These are phyloP conservation scores for Archivesica marissinica DNA, from an alignment of 1,140 invertebrate species.

Conservation along the genomic window DNA sequence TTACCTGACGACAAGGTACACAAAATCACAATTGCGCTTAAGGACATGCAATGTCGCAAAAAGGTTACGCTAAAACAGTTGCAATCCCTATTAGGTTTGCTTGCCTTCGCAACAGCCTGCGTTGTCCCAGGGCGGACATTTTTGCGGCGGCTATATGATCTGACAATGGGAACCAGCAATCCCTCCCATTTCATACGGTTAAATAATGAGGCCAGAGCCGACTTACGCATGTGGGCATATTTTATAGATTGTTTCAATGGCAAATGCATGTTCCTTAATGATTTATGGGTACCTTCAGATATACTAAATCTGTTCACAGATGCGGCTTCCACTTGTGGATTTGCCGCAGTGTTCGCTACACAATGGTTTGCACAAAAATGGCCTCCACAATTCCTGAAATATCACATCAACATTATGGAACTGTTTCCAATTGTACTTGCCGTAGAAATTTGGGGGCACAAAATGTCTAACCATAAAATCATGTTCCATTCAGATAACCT, in stretches of 20 bases:
- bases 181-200: conserved; percentile 35
- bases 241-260: conserved; percentile 54
- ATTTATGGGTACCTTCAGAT: conserved; percentile 19
- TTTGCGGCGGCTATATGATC: conserved; percentile 51
- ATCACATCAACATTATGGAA: conserved; percentile 52
- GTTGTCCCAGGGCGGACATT: conserved; percentile 53
- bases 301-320: conserved; percentile 39
- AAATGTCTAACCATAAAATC: conserved; percentile 58
- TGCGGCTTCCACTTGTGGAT: conserved; percentile 14
- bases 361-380: conserved; percentile 49
- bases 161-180: conserved; percentile 28
- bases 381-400: neutral
- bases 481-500: conserved; percentile 69
- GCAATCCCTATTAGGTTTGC: too few species aligned
- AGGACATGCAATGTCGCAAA: too few species aligned
- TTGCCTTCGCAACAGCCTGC: too few species aligned
- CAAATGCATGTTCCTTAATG: conserved; percentile 35
- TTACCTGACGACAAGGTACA: too few species aligned
- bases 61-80: too few species aligned
- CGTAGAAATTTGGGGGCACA: conserved; percentile 52
- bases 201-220: conserved; percentile 15
- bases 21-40: too few species aligned
- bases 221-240: conserved; percentile 39
- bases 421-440: conserved; percentile 64
- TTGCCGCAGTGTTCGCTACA: conserved; percentile 29